A percentile compares a stretch with the other conserved stretches of the same genome.
Conservation (phyloP, 2,113 vertebrate genomes). For the Pterocles burchelli region DNA sequence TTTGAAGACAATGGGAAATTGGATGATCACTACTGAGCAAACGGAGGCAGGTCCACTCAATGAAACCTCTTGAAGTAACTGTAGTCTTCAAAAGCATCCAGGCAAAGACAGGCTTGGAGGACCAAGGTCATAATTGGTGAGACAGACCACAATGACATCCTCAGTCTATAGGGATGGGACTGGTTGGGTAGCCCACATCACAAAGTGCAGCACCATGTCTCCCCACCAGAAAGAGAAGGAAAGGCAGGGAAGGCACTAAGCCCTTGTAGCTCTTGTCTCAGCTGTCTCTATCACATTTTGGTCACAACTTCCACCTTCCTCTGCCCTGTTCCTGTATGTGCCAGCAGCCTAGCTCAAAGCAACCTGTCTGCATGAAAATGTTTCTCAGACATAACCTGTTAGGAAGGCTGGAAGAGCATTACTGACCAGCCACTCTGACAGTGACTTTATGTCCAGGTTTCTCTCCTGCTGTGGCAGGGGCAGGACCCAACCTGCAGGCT, state of each 20-base stretch:
- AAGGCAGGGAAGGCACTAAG: background rate
- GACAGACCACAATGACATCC: background rate
- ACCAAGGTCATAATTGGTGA: background rate
- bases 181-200: too few relatives aligned
- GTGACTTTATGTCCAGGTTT: background rate
- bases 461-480: background rate
- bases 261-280: background rate
- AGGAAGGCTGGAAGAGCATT: background rate
- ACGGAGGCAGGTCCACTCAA: background rate
- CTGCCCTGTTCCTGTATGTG: background rate
- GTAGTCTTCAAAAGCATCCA: background rate
- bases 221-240: background rate
- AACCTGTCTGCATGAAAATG: rapidly evolving
- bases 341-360: background rate
- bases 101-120: background rate
- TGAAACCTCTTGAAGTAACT: background rate
- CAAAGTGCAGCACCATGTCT: rapidly evolving
- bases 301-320: background rate
- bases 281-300: background rate
- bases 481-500: background rate
- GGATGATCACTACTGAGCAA: background rate
- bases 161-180: background rate
- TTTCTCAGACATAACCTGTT: background rate
- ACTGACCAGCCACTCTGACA: rapidly evolving
- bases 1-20: background rate